Percentiles rank a stretch among this genome's conserved stretches.
phyloP scores from a whole-genome alignment of 1,140 invertebrate genomes.

The Pinna nobilis region DNA sequence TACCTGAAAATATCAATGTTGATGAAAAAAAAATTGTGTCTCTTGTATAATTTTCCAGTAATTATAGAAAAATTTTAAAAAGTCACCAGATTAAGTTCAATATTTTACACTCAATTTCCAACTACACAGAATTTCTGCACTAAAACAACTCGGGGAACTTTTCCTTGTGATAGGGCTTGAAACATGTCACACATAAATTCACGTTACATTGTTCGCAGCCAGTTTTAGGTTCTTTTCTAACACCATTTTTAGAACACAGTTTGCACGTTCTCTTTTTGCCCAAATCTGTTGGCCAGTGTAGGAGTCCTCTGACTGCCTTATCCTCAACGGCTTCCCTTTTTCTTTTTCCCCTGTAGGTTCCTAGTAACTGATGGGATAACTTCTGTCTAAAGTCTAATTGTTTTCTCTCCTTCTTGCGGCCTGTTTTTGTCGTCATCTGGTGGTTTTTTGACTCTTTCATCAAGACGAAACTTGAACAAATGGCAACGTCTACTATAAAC shows the following conservation, averaged over 20 bases:
- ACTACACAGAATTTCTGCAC: no score
- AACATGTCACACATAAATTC: not conserved
- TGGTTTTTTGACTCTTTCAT: not conserved
- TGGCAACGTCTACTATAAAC: not conserved
- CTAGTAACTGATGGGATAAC: not conserved
- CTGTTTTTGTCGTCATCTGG: not conserved
- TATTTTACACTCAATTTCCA: no score
- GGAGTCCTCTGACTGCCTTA: not conserved
- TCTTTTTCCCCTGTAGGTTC: not conserved
- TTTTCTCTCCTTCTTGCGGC: not conserved
- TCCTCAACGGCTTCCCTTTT: not conserved
- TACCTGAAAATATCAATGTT: no score
- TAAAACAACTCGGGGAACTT: not conserved
- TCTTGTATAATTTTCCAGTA: no score
- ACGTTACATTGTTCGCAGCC: not conserved
- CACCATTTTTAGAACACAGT: no score
- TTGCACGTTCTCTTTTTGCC: not conserved
- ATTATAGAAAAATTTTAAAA: no score
- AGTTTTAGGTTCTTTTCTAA: not conserved
- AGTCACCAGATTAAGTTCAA: no score
- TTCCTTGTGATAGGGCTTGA: slow-evolving; percentile 1
- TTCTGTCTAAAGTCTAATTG: not conserved
- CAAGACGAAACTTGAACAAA: not conserved
- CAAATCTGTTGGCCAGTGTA: slow-evolving; percentile 5
- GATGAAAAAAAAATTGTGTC: no score